Evolutionary conservation across 1,140 invertebrate species (phyloP), one percentile per base, ranked within the genome.

Genomic region (Euglossa dilemma): DNA sequence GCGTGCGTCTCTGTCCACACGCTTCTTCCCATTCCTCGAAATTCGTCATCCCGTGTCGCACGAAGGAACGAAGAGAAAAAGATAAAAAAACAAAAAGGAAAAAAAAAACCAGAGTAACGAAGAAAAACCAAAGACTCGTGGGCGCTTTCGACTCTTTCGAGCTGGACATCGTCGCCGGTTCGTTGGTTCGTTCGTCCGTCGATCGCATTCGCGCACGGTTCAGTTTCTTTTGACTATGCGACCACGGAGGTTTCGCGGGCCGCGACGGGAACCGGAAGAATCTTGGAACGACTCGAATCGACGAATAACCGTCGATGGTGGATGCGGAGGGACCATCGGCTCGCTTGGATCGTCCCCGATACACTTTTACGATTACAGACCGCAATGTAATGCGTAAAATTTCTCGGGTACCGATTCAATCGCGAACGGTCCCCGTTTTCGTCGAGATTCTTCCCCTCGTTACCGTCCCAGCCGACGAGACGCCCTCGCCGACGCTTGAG

Each of bases 291-390:
- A n/a, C n/a, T n/a, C n/a, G n/a, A 36, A 36, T 50, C 52, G 66
- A 50, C 23, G 4, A 80, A 23, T 61, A 25, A 47, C 63, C 50
- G 50, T n/a, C n/a, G n/a, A n/a, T n/a, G n/a, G 16, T 14, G 47
- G 4, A 50, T 23, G 11, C 36, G 28, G 28, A 66, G 11, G 16
- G 61, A 57, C 16, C 18, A 16, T 52, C 2, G 7, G 7, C 25
- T n/a, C 54, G 52, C 36, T 52, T 14, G 23, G 43, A 64, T 56
- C 52, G 43, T n/a, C 52, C 74, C 69, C 73, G 88, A 85, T 91
- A 91, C 88, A 90, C 85, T 92, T 87, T 91, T 91, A 59, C 80
- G 78, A 87, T 91, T 91, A 92, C 89, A 61, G 91, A 92, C 91
- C 92, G 92, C 91, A 88, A 80, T 88, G 89, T 92, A 92, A 92